These are phyloP conservation scores for Pongo pygmaeus DNA, from an alignment of 2,113 vertebrate genomes.

Conservation along the genomic window DNA sequence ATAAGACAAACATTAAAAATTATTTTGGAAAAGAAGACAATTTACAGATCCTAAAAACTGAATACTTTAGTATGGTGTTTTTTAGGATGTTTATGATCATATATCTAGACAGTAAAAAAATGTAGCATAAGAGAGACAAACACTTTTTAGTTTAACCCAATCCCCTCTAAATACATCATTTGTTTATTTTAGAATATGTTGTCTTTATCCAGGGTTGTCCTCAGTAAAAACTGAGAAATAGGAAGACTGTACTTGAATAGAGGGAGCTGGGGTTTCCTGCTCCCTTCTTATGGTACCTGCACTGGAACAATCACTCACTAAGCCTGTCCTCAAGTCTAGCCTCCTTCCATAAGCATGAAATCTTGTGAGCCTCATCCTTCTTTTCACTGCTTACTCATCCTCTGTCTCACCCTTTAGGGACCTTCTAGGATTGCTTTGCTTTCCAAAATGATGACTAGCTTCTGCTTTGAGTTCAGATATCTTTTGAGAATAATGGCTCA, in stretches of 20 bases:
- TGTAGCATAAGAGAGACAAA: neutral
- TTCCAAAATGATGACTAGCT: neutral
- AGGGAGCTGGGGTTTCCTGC: accelerated
- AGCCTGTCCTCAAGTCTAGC: too few species aligned
- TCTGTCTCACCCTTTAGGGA: neutral
- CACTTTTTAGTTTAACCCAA: neutral
- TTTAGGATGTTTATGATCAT: neutral
- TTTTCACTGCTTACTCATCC: neutral
- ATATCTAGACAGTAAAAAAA: neutral
- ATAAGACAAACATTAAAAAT: neutral
- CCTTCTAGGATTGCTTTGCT: neutral
- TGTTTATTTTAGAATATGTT: neutral
- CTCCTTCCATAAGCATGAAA: neutral
- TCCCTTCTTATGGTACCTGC: neutral
- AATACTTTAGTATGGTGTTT: neutral
- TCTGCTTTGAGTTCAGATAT: neutral
- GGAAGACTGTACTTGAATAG: neutral
- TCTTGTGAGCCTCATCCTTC: too few species aligned
- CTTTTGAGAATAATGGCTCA: neutral
- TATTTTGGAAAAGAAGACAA: neutral
- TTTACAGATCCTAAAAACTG: neutral
- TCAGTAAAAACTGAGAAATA: neutral
- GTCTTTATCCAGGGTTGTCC: too few species aligned
- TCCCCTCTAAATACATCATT: neutral
- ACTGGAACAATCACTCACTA: accelerated